Base-by-base conservation (phyloP, 1,140 invertebrate species). In the Diorhabda carinulata region DNA sequence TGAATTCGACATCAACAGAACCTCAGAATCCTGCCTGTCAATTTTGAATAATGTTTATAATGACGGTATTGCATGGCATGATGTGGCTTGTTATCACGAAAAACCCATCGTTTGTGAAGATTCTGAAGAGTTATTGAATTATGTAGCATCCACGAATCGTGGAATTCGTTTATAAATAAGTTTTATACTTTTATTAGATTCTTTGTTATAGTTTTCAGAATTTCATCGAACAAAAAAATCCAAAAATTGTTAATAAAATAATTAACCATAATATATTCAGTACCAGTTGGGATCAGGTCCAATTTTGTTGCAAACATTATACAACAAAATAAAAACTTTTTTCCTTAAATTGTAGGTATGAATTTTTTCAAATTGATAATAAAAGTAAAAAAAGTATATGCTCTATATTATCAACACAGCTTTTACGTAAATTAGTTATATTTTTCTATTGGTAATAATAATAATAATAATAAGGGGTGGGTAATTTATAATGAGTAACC, bases 51-150 rank as follows among this genome's bases (percentile, higher is more conserved):
- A 95, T 81, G 92, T 95, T 1, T 95, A 95, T 86, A 92, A 92
- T 71, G 93, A 96, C 80, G 93, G 93, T 62, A 93, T 95, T 76
- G 91, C 90, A 62, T 95, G 93, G 93, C 94, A 95, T 82, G 94
- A 96, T 80, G 92, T 95, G 52, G 94, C 93, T 69, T 96, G 93
- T 81, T 95, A 95, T 81, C 94, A 95, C 80, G 92, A 93, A 81
- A 96, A 96, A 79, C 92, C 93, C 2, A 88, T 95, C 78, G 87
- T 95, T 72, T 95, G 94, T 81, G 94, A 96, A 80, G 93, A 96
- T 80, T 91, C 88, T 62, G 91, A 94, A 64, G 92, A 94, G 80
- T 87, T 95, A 58, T 85, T 95, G 68, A 90, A 89, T 77, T 95
- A 94, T 81, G 88, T 94, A 58, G 88, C 89, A 6, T 88, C 88